Conservation (phyloP, 2,797 vertebrate genomes). For the Ambastaia sidthimunki region DNA sequence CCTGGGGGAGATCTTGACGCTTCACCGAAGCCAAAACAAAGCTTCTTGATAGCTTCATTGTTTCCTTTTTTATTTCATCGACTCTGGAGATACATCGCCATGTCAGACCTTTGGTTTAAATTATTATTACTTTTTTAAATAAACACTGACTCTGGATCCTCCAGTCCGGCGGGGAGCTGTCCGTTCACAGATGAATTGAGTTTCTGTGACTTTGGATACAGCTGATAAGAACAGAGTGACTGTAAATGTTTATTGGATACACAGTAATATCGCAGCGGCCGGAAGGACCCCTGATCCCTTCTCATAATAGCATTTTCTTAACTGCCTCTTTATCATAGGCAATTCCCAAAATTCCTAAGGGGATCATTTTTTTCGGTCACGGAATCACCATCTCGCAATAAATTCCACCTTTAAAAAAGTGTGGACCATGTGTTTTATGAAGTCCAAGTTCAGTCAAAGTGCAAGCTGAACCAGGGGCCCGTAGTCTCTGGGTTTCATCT, state of each 20-base stretch:
- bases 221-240: constrained; percentile 73
- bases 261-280: constrained; percentile 66
- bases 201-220: constrained; percentile 67
- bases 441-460: constrained; percentile 97
- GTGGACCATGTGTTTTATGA: constrained; percentile 82
- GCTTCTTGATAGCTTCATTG: constrained; percentile 51
- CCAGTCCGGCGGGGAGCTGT: constrained; percentile 62
- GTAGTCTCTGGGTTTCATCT: constrained; percentile 92
- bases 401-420: constrained; percentile 85
- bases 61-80: constrained; percentile 62
- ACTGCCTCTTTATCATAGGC: constrained; percentile 83
- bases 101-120: constrained; percentile 63
- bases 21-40: constrained; percentile 64
- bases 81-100: constrained; percentile 63
- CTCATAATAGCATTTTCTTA: constrained; percentile 82
- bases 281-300: constrained; percentile 59
- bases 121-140: constrained; percentile 59
- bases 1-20: constrained; percentile 68
- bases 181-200: constrained; percentile 68
- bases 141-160: constrained; percentile 64
- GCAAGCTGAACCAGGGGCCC: constrained; percentile 85
- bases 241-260: constrained; percentile 61
- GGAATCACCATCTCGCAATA: constrained; percentile 91
- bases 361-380: constrained; percentile 86
- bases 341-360: constrained; percentile 88